Evolutionary conservation across 2,113 vertebrate genomes (phyloP), one percentile per base, ranked within the genome.

Genomic region (Dasyornis broadbenti): DNA sequence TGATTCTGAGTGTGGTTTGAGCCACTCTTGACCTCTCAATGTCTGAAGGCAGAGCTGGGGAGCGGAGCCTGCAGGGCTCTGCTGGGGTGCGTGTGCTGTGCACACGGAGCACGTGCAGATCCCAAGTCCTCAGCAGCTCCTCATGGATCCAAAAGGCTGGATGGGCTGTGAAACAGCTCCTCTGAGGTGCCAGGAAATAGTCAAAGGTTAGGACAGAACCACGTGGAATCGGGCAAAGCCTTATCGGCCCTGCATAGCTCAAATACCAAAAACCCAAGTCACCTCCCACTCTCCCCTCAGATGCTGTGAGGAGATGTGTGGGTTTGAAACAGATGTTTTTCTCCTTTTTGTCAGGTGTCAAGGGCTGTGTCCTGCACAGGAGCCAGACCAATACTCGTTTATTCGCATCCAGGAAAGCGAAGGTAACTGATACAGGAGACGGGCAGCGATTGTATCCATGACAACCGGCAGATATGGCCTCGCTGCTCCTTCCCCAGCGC

Each of bases 361-460:
- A 1, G 57, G 37, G 33, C 69, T 37, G 56, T 6, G 71, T 50
- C 78, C 70, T 44, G 72, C 20, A 1, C 15, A 6, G 89, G 59
- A 59, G 60, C 68, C 22, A 3, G 86, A 37, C 21, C 60, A 19
- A 63, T n/a, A 0, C 66, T 39, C 0, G 0, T 22, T 61, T n/a
- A 15, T 75, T 88, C 39, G 79, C 87, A 79, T 84, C 94, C 87
- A 39, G 95, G 91, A 57, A 71, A 53, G 65, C 61, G 94, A 94
- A 96, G 92, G 94, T 72, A 91, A 89, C 56, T 12, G 96, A 94
- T 90, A 22, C 42, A 24, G 92, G 71, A 90, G 88, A 11, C 52
- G n/a, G 27, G 73, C 85, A 86, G 82, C 22, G 90, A 96, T 95
- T 71, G 95, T 96, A 72, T 75, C 96, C 95, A 97, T 97, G 96